Evolutionary conservation across 2,113 vertebrate genomes (phyloP).

Genomic region (Elachura formosa): DNA sequence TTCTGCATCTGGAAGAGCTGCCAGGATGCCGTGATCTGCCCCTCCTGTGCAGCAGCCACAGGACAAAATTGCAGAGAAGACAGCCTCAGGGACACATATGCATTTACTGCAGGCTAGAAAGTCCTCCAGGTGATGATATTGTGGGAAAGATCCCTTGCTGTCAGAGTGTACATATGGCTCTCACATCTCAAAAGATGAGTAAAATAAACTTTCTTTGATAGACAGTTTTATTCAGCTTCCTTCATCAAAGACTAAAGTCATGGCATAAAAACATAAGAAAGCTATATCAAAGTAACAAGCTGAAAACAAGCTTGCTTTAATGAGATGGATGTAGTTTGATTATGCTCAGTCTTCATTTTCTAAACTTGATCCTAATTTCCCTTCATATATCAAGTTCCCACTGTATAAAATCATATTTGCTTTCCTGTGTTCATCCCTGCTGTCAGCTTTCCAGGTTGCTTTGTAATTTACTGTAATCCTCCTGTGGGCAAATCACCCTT

Average conservation of each 20-base stretch:
- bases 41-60: neutral
- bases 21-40: neutral
- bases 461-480: neutral
- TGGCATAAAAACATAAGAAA: neutral
- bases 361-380: neutral
- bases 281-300: neutral
- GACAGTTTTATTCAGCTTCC: neutral
- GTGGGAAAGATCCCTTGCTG: neutral
- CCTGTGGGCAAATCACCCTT: neutral
- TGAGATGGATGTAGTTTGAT: neutral
- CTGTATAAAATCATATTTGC: neutral
- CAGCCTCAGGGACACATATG: neutral
- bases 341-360: neutral
- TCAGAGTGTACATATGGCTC: neutral
- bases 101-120: neutral
- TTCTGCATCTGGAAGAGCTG: neutral
- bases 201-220: neutral
- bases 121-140: neutral
- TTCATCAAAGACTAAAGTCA: neutral
- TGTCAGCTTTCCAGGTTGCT: neutral
- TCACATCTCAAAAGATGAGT: neutral
- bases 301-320: slow-evolving; percentile 37
- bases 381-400: neutral
- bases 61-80: neutral
- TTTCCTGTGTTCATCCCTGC: neutral